Evolutionary conservation across 1,140 invertebrate species (phyloP).

Genomic region (Sinella curviseta): DNA sequence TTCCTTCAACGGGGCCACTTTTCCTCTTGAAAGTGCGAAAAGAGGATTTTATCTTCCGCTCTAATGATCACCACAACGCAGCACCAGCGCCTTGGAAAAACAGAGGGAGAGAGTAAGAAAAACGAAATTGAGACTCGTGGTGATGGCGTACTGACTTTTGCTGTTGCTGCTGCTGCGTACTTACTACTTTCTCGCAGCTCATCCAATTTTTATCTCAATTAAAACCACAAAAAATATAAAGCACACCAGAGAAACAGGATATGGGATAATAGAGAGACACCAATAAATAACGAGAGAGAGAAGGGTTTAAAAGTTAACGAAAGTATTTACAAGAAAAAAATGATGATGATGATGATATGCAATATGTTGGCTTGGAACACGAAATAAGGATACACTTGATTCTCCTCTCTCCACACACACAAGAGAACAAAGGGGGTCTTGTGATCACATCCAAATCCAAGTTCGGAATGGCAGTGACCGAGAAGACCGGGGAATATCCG

Average conservation of each 20-base stretch:
- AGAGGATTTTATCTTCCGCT: background rate
- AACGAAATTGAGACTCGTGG: background rate
- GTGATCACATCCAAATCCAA: slow-evolving; percentile 2
- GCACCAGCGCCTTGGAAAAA: background rate
- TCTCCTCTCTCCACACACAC: background rate
- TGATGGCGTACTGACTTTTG: no score
- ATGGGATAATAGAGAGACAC: no score
- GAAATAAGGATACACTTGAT: background rate
- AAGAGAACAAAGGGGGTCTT: background rate
- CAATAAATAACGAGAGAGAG: no score
- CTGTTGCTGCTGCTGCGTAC: no score
- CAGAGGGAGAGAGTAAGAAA: background rate
- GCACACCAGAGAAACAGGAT: no score
- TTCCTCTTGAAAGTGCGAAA: background rate
- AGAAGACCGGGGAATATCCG: slow-evolving; percentile 7
- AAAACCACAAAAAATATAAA: no score
- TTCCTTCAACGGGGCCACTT: slow-evolving; percentile 21
- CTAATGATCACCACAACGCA: background rate
- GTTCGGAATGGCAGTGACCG: slow-evolving; percentile 13
- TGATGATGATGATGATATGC: no score
- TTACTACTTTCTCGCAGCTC: no score
- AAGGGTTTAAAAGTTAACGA: no score
- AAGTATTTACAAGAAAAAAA: no score
- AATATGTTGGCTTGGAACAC: background rate
- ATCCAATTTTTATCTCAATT: no score